Conservation (phyloP, 2,888 invertebrate genomes). For the Eudemis profundana region DNA sequence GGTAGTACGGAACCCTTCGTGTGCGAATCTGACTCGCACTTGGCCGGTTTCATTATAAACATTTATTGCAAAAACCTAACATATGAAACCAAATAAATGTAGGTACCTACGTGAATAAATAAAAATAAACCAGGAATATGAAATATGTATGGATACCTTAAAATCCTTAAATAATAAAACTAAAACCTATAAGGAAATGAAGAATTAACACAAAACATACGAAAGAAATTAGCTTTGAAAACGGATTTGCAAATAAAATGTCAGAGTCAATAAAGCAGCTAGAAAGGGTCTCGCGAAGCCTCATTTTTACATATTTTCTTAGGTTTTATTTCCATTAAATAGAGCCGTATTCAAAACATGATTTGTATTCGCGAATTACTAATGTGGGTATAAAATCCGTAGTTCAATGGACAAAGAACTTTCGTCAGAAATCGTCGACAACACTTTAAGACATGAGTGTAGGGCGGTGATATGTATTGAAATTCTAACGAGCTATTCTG, state of each 20-base stretch:
- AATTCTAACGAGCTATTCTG: not conserved
- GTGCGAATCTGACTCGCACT: no score
- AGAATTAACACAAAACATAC: constrained; percentile 1
- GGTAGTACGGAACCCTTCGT: no score
- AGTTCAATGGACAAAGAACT: constrained; percentile 51
- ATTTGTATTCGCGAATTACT: constrained; percentile 3
- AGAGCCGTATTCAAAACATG: not conserved
- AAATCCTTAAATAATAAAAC: not conserved
- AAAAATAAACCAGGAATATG: no score
- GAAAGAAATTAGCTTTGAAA: not conserved
- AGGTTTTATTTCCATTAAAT: constrained; percentile 5
- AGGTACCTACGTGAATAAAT: no score
- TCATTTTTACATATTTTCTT: not conserved
- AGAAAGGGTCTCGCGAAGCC: not conserved
- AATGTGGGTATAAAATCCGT: not conserved
- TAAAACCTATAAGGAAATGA: not conserved
- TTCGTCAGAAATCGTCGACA: constrained; percentile 54
- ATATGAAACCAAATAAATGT: no score
- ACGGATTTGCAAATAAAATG: not conserved
- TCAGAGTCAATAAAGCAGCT: not conserved
- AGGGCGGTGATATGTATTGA: not conserved
- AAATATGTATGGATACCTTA: no score
- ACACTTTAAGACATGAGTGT: constrained; percentile 50
- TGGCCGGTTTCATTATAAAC: no score
- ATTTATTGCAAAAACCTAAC: no score